Evolutionary conservation across 2,797 vertebrate genomes (phyloP), one percentile per base, ranked within the genome.

Genomic region (Phrynocephalus forsythii): DNA sequence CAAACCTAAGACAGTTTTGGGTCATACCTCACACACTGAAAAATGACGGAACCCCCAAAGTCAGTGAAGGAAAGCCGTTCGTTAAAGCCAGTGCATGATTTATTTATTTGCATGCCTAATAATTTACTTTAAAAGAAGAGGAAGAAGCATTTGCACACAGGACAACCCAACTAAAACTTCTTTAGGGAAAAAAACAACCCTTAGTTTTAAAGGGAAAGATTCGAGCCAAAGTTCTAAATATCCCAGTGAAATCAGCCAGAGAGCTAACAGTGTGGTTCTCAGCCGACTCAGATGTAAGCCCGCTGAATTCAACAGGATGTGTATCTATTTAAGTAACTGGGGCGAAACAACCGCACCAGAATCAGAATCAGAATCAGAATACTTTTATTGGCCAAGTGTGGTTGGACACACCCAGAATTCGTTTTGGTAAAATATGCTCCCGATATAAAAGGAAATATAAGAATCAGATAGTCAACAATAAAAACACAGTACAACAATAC

Each of bases 11-110:
- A 87, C 71, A 82, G 86, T 87, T 83, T 83, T 10, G 16, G 82
- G 56, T 79, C 82, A 60, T 75, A 33, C 67, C 9, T 9, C 72
- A 78, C 91, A 48, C 84, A 82, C 89, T 86, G 89, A 90, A 91
- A 95, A 94, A 82, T 69, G 69, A 69, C 68, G 60, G 52, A 88
- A 91, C 86, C 81, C 87, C 85, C 89, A 86, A 30, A 73, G 79
- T 89, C 38, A 33, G 8, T 63, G 82, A 88, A 68, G 88, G 69
- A 87, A 87, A 67, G 33, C 79, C 8, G 13, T 82, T 87, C 79
- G 68, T 87, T 82, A 87, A 75, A 66, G 68, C 52, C 79, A 76
- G 24, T 11, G 15, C 15, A 13, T 6, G 71, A 75, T 82, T 87
- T 76, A 76, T 20, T 7, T 6, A 67, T 77, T 18, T n/a, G 76